Base-by-base conservation (phyloP, 1,140 invertebrate species). In the Stegodyphus dumicola region DNA sequence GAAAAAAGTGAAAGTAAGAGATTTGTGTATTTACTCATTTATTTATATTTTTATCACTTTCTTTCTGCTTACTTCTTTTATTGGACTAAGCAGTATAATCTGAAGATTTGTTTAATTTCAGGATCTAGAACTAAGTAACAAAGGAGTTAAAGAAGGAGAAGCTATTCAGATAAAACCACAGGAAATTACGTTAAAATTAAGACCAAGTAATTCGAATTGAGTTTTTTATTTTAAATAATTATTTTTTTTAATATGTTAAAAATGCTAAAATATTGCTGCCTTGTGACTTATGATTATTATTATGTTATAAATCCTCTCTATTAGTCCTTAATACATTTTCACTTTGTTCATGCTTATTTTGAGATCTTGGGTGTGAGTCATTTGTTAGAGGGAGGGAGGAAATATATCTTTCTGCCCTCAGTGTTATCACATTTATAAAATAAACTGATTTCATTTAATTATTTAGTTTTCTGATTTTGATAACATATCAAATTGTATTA, bases 131-230 rank as follows among this genome's bases (percentile, higher is more conserved):
- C 15, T 87, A 60, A 86, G 76, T n/a, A 87, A 87, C 66, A 88
- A 87, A 66, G 86, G 86, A 18, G 70, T 67, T 3, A 79, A 70
- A 48, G 75, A 89, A 80, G 81, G 69, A 7, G 85, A 89, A 85
- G 88, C 88, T 9, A 84, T 89, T 17, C 89, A 89, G 85, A 77
- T 89, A 9, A 89, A 87, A 85, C 89, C 89, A n/a, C 88, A 89
- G 76, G 73, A 88, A 66, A 86, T 89, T 49, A 52, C 51, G 10
- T 49, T 89, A 33, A 86, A 84, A 75, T 64, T 89, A 49, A 70
- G 87, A 75, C 88, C 88, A 77, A 83, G 77, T 86, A 87, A 87
- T 17, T 75, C 3, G 53, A 17, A 10, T 56, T 0, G 48, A 60
- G 4, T 15, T 60, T 9, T 18, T n/a, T 17, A n/a, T 67, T 67